Conservation (phyloP, 2,113 vertebrate genomes). For the Myotis davidii region DNA sequence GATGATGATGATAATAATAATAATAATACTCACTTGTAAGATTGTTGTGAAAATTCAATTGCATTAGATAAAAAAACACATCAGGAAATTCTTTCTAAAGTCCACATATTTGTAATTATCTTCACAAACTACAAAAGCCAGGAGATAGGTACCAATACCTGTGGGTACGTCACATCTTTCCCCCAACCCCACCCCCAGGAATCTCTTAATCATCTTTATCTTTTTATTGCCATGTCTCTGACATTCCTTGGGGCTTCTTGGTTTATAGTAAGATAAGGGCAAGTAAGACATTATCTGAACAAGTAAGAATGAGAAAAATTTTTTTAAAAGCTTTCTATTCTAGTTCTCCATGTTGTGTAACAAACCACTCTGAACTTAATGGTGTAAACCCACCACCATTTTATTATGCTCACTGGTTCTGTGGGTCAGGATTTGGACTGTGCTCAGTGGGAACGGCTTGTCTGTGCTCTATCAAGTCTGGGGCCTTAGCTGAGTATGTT, state of each 20-base stretch:
- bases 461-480: background rate
- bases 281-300: slow-evolving; percentile 16
- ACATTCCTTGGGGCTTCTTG: background rate
- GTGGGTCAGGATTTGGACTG: background rate
- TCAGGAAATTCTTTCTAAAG: background rate
- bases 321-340: background rate
- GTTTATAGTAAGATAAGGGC: background rate
- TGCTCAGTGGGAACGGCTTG: background rate
- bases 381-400: background rate
- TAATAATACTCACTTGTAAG: background rate
- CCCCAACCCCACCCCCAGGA: background rate
- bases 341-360: background rate
- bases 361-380: background rate
- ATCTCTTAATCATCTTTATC: background rate
- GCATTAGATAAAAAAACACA: background rate
- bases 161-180: background rate
- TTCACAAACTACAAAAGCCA: background rate
- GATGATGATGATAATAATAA: background rate
- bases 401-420: background rate
- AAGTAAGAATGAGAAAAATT: background rate
- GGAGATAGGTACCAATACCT: background rate
- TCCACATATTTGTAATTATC: background rate
- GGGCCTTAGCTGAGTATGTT: background rate
- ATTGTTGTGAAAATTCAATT: background rate
- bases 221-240: background rate